These are phyloP conservation scores for Ommatoiulus sabulosus DNA, from an alignment of 2,888 invertebrate species.

Conservation along the genomic window DNA sequence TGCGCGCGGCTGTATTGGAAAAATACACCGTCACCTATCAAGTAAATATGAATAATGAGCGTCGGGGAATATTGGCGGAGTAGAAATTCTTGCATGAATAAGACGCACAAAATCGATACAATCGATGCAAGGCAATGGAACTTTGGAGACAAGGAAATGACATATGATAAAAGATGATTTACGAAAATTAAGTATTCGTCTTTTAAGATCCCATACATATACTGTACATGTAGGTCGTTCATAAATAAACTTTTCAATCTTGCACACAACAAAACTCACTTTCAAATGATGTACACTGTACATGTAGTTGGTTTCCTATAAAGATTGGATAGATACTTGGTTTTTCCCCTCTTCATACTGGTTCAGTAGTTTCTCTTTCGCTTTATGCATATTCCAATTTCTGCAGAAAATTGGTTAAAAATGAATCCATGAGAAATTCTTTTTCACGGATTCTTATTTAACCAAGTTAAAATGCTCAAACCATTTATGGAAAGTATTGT, in stretches of 20 bases:
- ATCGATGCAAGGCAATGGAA: neutral
- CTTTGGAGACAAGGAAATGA: neutral
- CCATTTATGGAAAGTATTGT: too few species aligned
- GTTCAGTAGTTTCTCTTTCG: too few species aligned
- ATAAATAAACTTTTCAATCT: too few species aligned
- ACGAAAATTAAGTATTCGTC: neutral
- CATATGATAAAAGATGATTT: slow-evolving; percentile 1
- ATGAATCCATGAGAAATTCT: too few species aligned
- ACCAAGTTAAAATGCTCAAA: too few species aligned
- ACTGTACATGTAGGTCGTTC: neutral
- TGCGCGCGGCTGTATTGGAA: neutral
- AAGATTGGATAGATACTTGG: too few species aligned
- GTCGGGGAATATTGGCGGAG: neutral
- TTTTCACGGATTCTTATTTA: too few species aligned
- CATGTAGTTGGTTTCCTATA: too few species aligned
- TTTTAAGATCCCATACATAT: neutral
- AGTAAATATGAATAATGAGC: neutral
- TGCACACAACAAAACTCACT: too few species aligned
- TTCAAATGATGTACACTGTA: neutral
- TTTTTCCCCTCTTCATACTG: too few species aligned
- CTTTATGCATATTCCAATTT: too few species aligned
- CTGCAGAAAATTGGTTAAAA: too few species aligned
- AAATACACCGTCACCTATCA: neutral
- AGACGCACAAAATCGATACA: neutral
- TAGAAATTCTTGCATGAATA: neutral